These are phyloP conservation scores for Amblyopsis hoosieri DNA, from an alignment of 2,797 vertebrate genomes.

Conservation along the genomic window DNA sequence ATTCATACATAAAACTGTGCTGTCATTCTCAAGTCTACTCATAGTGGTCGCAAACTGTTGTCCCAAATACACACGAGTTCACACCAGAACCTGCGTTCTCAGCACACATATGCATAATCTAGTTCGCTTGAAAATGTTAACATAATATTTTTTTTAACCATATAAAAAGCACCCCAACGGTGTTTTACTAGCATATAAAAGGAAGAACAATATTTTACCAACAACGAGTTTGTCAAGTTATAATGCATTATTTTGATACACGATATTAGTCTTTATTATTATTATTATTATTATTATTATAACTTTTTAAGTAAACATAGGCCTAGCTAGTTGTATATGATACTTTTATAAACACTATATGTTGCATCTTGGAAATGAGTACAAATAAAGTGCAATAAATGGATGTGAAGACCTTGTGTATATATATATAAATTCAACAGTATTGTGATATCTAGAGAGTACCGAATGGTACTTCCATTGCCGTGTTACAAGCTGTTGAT, in stretches of 20 bases:
- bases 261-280: conserved; percentile 61
- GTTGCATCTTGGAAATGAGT: conserved; percentile 61
- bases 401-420: conserved; percentile 33
- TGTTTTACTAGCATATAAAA: conserved; percentile 67
- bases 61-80: conserved; percentile 41
- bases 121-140: conserved; percentile 52
- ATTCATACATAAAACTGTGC: not conserved
- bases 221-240: conserved; percentile 47
- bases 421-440: conserved; percentile 49
- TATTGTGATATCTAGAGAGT: conserved; percentile 44
- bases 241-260: conserved; percentile 49
- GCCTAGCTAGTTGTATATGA: conserved; percentile 56
- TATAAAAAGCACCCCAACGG: conserved; percentile 61
- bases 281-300: conserved; percentile 43
- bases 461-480: conserved; percentile 31
- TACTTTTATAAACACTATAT: conserved; percentile 61
- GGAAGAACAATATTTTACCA: conserved; percentile 67
- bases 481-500: conserved; percentile 48
- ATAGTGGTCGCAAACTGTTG: no score
- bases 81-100: conserved; percentile 32
- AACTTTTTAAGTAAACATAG: conserved; percentile 67
- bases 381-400: conserved; percentile 63
- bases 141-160: conserved; percentile 45
- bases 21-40: no score
- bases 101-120: conserved; percentile 38